A percentile compares a stretch with the other conserved stretches of the same genome.
These are phyloP conservation scores for Andricus grossulariae DNA, from an alignment of 1,140 invertebrate species.

Conservation along the genomic window DNA sequence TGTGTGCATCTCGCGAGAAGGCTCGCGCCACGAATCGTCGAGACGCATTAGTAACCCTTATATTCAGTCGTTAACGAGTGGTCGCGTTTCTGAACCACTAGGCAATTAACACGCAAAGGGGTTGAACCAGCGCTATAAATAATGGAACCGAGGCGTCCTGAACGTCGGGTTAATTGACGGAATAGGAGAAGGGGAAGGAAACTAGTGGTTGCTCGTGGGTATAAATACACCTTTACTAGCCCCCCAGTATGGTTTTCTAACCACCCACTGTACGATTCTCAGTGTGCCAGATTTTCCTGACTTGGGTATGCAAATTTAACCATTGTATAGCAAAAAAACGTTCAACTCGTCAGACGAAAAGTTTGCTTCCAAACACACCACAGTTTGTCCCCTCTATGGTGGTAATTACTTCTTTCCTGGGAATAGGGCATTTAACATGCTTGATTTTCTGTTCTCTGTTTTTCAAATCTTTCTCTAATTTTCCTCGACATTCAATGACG, in stretches of 20 bases:
- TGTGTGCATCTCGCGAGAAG: slow-evolving; percentile 49
- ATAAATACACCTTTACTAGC: slow-evolving; percentile 32
- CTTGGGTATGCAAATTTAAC: slow-evolving; percentile 31
- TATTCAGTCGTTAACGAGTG: slow-evolving; percentile 57
- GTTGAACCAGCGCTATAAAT: slow-evolving; percentile 52
- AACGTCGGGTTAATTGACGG: slow-evolving; percentile 56
- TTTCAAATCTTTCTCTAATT: background rate
- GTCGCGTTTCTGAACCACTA: slow-evolving; percentile 41
- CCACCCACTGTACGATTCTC: slow-evolving; percentile 44
- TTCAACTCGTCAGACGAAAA: slow-evolving; percentile 36
- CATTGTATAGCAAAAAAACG: slow-evolving; percentile 32
- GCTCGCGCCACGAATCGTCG: slow-evolving; percentile 52
- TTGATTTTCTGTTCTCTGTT: background rate
- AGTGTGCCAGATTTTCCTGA: slow-evolving; percentile 42
- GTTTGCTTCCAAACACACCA: no score
- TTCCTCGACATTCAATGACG: no score
- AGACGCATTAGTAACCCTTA: slow-evolving; percentile 47
- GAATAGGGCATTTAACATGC: no score
- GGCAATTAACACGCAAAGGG: slow-evolving; percentile 55
- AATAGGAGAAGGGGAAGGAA: slow-evolving; percentile 47
- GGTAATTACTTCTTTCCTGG: no score
- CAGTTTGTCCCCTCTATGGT: background rate
- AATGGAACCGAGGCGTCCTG: slow-evolving; percentile 51
- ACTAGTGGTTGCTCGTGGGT: slow-evolving; percentile 30
- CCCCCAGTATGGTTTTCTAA: slow-evolving; percentile 40